Percentiles rank a stretch among this genome's conserved stretches.
phyloP scores from a whole-genome alignment of 1,140 invertebrate genomes.

The Psilanteris sp. region DNA sequence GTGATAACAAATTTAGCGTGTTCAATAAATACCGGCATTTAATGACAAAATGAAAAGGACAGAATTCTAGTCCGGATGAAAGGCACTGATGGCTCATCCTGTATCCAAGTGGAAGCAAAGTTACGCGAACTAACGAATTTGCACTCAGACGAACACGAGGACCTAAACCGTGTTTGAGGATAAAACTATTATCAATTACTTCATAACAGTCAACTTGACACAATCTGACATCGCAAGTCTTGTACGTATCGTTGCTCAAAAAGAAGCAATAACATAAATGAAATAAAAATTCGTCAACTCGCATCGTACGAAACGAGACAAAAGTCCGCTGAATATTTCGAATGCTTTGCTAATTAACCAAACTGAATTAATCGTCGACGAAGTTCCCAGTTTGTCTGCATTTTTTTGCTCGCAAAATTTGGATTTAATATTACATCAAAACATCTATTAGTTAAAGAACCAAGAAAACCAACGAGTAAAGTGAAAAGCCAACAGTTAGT shows the following conservation, averaged over 20 bases:
- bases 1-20: slow-evolving; percentile 53
- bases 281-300: no score
- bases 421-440: no score
- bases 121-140: slow-evolving; percentile 31
- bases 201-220: not conserved
- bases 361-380: no score
- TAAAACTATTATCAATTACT: slow-evolving; percentile 17
- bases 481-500: slow-evolving; percentile 34
- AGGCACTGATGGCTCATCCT: slow-evolving; percentile 28
- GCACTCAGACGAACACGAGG: slow-evolving; percentile 13
- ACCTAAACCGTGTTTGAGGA: slow-evolving; percentile 4
- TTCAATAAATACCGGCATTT: slow-evolving; percentile 56
- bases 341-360: no score
- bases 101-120: slow-evolving; percentile 34
- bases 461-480: not conserved
- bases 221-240: not conserved
- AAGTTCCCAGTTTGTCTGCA: no score
- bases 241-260: no score
- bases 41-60: slow-evolving; percentile 57
- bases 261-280: no score
- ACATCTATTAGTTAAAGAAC: slow-evolving; percentile 23
- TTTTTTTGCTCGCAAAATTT: no score
- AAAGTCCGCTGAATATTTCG: no score
- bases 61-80: slow-evolving; percentile 29
- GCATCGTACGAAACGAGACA: no score